Percentiles rank a stretch among this genome's conserved stretches.
These are phyloP conservation scores for Tonatia bakeri DNA, from an alignment of 2,113 vertebrate species.

Conservation along the genomic window DNA sequence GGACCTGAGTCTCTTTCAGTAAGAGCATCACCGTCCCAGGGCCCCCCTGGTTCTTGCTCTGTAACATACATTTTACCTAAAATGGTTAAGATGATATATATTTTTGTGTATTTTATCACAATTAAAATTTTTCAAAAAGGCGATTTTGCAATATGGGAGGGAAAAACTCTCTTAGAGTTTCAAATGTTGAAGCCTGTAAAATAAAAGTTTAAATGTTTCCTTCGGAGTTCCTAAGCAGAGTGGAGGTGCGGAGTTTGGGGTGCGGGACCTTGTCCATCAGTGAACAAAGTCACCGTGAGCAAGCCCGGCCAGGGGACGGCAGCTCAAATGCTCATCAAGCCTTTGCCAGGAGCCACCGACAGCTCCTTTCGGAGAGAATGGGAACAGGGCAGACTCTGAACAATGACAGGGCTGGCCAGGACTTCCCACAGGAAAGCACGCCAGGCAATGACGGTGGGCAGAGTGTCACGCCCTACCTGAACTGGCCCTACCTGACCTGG, in stretches of 20 bases:
- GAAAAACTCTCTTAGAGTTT: background rate
- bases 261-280: accelerated
- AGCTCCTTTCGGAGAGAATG: background rate
- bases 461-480: accelerated
- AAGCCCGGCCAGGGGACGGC: background rate
- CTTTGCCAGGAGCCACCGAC: background rate
- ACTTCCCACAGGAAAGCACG: background rate
- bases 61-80: background rate
- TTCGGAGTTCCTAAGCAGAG: background rate
- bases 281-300: background rate
- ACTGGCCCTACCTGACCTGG: accelerated
- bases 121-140: background rate
- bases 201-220: background rate
- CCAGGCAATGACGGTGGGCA: accelerated
- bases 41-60: no score
- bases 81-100: background rate
- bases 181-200: background rate
- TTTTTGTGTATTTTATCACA: background rate
- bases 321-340: background rate
- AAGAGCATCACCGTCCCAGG: no score
- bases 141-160: background rate
- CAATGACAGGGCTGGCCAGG: background rate
- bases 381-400: background rate
- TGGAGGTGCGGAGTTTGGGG: accelerated
- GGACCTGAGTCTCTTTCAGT: no score